A percentile compares a stretch with the other conserved stretches of the same genome.
These are phyloP conservation scores for Lytechinus pictus DNA, from an alignment of 35 echinoderm and acorn worm species.

Conservation along the genomic window DNA sequence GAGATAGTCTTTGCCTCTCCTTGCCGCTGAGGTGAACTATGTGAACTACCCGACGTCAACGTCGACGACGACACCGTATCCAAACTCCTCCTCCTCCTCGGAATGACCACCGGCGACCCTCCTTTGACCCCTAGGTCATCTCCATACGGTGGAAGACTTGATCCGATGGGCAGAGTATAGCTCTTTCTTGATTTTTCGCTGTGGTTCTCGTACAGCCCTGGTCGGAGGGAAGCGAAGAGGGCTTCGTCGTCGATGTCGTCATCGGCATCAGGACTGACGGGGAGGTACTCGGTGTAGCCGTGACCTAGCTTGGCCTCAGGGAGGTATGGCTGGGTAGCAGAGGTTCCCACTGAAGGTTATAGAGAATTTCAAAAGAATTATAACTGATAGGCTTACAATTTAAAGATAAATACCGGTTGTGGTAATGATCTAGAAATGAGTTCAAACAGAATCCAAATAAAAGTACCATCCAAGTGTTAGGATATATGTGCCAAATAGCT, in stretches of 20 bases:
- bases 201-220: neutral
- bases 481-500: no score
- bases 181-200: neutral
- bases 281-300: slow-evolving; percentile 62
- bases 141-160: neutral
- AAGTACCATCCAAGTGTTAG: no score
- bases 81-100: neutral
- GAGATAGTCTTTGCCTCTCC: neutral
- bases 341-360: neutral
- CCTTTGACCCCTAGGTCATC: neutral
- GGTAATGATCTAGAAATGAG: no score
- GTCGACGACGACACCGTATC: slow-evolving; percentile 14
- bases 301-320: slow-evolving; percentile 63
- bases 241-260: slow-evolving; percentile 56
- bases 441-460: no score
- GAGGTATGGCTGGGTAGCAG: neutral
- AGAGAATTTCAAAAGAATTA: neutral
- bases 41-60: neutral
- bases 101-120: neutral
- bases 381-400: no score
- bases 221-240: slow-evolving; percentile 40
- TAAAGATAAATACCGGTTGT: no score
- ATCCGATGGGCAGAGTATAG: neutral
- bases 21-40: neutral
- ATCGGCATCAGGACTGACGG: neutral